These are phyloP conservation scores for Genyomyrus donnyi DNA, from an alignment of 2,113 vertebrate genomes.

Conservation along the genomic window DNA sequence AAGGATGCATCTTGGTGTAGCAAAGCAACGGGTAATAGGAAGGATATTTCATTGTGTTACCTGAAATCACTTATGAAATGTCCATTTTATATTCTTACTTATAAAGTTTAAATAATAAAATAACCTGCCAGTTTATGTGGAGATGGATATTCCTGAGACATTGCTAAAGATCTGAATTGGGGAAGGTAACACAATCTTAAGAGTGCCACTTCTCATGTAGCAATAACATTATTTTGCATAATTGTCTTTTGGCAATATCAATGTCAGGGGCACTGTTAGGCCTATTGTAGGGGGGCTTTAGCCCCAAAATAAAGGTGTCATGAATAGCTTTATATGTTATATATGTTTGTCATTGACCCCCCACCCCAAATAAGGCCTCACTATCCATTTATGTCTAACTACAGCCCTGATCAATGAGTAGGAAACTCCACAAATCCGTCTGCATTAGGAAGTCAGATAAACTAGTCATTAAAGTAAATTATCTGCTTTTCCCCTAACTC, in stretches of 20 bases:
- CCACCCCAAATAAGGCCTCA: too few species aligned
- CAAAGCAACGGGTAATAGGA: not conserved
- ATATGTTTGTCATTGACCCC: too few species aligned
- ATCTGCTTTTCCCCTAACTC: not conserved
- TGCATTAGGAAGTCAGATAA: not conserved
- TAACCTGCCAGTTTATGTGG: not conserved
- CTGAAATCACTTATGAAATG: not conserved
- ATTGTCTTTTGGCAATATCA: not conserved
- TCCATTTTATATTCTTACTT: not conserved
- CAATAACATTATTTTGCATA: not conserved
- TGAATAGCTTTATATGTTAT: too few species aligned
- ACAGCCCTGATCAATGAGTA: not conserved
- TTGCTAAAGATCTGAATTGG: not conserved
- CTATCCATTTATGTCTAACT: too few species aligned
- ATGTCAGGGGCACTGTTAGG: not conserved
- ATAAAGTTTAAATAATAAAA: not conserved
- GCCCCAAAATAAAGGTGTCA: too few species aligned
- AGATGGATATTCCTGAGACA: not conserved
- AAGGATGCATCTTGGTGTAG: not conserved
- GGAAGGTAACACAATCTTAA: not conserved
- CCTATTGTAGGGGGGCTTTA: too few species aligned
- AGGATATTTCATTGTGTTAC: not conserved
- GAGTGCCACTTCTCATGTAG: not conserved
- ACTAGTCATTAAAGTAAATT: not conserved
- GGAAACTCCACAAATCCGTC: not conserved